Evolutionary conservation across 2,797 vertebrate genomes (phyloP).

Genomic region (Falco columbarius): DNA sequence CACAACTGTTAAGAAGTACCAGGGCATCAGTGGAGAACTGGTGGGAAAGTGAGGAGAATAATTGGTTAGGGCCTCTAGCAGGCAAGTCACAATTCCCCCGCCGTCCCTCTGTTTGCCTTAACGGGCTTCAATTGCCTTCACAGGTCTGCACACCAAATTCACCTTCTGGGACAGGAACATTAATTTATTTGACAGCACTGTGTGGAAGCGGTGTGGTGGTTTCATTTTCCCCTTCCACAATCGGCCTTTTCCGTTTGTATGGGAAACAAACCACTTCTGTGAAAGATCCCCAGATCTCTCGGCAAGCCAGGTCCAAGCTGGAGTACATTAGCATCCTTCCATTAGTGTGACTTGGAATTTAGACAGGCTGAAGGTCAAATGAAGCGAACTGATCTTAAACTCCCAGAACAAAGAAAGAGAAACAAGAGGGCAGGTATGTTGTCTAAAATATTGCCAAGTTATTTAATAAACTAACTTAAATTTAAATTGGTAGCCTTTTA

Average conservation of each 20-base stretch:
- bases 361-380: not conserved
- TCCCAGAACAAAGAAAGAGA: not conserved
- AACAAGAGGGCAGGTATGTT: not conserved
- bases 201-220: fast-evolving
- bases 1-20: not conserved
- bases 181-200: not conserved
- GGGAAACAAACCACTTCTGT: not conserved
- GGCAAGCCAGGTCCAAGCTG: not conserved
- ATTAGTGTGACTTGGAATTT: not conserved
- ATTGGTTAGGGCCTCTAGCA: not conserved
- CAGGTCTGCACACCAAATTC: not conserved
- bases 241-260: not conserved
- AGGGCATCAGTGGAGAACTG: not conserved
- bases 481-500: not conserved
- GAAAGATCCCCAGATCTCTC: not conserved
- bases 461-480: not conserved
- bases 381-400: not conserved
- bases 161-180: not conserved
- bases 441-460: not conserved
- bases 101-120: not conserved
- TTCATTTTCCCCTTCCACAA: not conserved
- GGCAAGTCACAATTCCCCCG: not conserved
- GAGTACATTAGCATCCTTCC: not conserved
- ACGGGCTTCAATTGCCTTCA: fast-evolving
- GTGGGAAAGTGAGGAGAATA: not conserved